phyloP scores from a whole-genome alignment of 2,113 vertebrate species.

The Rhynchopsitta pachyrhyncha region DNA sequence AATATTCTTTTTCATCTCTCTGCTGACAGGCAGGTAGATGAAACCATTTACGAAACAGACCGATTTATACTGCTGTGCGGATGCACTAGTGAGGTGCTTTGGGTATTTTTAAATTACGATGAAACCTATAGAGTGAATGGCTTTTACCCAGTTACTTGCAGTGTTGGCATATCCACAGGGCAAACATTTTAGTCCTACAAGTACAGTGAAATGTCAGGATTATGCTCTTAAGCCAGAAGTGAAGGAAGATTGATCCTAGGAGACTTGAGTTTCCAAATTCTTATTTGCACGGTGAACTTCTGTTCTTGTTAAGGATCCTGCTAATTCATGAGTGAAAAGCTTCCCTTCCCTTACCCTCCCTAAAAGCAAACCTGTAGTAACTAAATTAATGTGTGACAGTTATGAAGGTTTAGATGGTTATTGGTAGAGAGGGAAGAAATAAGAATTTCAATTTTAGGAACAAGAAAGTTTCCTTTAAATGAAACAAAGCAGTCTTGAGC shows the following conservation, averaged over 20 bases:
- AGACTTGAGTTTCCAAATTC: background rate
- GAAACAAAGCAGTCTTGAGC: background rate
- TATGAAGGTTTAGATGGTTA: background rate
- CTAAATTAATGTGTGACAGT: background rate
- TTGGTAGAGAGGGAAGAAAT: background rate
- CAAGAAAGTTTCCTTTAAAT: background rate
- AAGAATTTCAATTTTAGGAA: background rate
- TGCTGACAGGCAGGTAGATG: background rate
- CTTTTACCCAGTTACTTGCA: background rate
- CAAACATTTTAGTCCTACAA: background rate
- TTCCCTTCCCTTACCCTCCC: background rate
- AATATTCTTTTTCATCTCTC: conserved; percentile 34
- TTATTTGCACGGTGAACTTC: background rate
- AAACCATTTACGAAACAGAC: conserved; percentile 9
- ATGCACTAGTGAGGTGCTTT: background rate
- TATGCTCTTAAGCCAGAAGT: background rate
- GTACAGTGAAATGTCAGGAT: background rate
- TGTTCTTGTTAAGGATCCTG: background rate
- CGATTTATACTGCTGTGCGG: background rate
- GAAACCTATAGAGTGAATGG: background rate
- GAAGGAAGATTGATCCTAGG: background rate
- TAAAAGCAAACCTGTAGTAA: background rate
- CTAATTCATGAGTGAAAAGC: background rate
- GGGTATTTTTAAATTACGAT: background rate
- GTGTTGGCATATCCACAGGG: background rate